Evolutionary conservation across 2,888 invertebrate species (phyloP), one percentile per base, ranked within the genome.

Genomic region (Aquatica leii): DNA sequence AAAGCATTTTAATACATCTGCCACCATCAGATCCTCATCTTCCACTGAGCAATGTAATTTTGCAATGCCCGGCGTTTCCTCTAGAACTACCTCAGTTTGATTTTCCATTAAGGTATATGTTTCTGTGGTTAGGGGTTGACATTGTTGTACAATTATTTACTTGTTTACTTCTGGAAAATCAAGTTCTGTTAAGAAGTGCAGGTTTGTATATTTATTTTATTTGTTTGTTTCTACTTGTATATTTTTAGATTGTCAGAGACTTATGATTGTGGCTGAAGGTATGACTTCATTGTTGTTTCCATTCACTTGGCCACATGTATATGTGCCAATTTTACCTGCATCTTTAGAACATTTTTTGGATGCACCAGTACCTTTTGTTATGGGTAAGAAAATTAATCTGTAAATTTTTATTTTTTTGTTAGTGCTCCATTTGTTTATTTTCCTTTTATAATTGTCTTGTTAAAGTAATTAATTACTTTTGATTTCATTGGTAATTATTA

Each of bases 291-390:
- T 99, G 18, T 84, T 98, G 37, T 93, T 98, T 76, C 99, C 99
- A 1, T 99, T 98, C 80, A 86, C 90, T 20, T 99, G 99, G 99
- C 97, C 97, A 55, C 98, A 99, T 81, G 98, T 99, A 1, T 99
- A 99, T 82, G 99, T 98, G 64, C 99, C 99, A 21, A 97, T 99
- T 77, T 84, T 99, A 74, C 99, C 99, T 0, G 94, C 97, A 52
- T 92, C 95, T 14, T 84, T 97, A 66, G 92, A 95, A 80, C 97
- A 98, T 79, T 99, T 99, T 82, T 86, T 99, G 49, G 99, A 99
- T 83, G 99, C 99, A 3, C 99, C 99, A 0, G 98, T 99, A 56
- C 99, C 99, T 34, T 99, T 97, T 82, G 92, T 99, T 65, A 99
- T 99, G 98, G 99, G 98, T 77, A 82, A 74, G 77, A 24, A 4